phyloP scores from a whole-genome alignment of 2,113 vertebrate genomes.

The Psilopsiagon aymara region DNA sequence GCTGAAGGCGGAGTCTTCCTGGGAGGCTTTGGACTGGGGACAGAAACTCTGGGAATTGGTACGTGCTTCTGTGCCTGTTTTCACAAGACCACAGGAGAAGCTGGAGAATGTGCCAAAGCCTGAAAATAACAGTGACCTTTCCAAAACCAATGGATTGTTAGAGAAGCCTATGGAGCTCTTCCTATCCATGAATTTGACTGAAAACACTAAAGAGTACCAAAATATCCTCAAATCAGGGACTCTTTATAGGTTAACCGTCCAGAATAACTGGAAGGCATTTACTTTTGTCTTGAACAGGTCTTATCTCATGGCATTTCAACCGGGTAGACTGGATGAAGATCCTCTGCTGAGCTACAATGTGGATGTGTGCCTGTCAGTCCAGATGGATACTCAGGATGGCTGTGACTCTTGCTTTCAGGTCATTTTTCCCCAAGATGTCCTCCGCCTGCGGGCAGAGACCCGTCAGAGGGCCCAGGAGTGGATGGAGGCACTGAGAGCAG shows the following conservation, averaged over 20 bases:
- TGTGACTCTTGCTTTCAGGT: conserved; percentile 88
- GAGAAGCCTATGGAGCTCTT: conserved; percentile 81
- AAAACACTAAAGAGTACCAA: conserved; percentile 74
- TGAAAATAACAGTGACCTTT: conserved; percentile 38
- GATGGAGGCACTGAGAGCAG: conserved; percentile 86
- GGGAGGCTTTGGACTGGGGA: conserved; percentile 94
- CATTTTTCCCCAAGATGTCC: conserved; percentile 86
- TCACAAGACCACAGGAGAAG: conserved; percentile 58
- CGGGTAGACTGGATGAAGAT: conserved; percentile 84
- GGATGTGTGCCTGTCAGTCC: conserved; percentile 84
- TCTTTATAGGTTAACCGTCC: conserved; percentile 86
- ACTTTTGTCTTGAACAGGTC: conserved; percentile 89
- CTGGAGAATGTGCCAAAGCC: conserved; percentile 62
- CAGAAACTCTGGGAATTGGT: conserved; percentile 89
- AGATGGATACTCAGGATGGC: conserved; percentile 78
- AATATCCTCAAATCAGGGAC: conserved; percentile 88
- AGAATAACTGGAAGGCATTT: conserved; percentile 93
- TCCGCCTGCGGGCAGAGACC: conserved; percentile 88
- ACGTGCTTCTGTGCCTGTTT: conserved; percentile 73
- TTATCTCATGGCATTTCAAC: conserved; percentile 87
- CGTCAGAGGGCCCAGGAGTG: conserved; percentile 86
- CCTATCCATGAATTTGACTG: conserved; percentile 69
- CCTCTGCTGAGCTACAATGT: conserved; percentile 85
- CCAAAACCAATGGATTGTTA: conserved; percentile 52
- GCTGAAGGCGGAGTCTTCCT: conserved; percentile 85